phyloP scores from a whole-genome alignment of 2,888 invertebrate genomes.

The Drosophila mercatorum region DNA sequence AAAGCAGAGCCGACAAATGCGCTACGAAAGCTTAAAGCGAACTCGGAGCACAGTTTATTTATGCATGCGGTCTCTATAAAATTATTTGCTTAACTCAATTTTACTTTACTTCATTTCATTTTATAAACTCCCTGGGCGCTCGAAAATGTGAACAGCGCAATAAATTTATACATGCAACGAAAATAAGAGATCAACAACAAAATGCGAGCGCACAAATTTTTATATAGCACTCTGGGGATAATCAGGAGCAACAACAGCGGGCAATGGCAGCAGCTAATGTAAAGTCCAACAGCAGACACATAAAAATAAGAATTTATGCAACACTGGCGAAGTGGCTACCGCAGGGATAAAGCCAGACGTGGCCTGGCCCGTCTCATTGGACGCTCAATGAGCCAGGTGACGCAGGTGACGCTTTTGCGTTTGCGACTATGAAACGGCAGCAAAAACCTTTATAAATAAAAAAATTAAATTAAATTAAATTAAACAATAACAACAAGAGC shows the following conservation, averaged over 20 bases:
- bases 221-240: conserved; percentile 76
- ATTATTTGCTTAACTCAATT: conserved; percentile 45
- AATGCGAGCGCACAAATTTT: conserved; percentile 58
- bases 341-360: conserved; percentile 37
- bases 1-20: conserved; percentile 1
- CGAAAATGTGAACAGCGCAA: conserved; percentile 52
- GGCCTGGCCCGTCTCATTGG: conserved; percentile 17
- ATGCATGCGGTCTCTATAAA: conserved; percentile 7
- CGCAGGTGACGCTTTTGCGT: conserved; percentile 74
- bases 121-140: conserved; percentile 44
- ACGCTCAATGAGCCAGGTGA: conserved; percentile 54
- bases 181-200: conserved; percentile 59
- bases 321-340: conserved; percentile 59
- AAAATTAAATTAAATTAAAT: conserved; percentile 8
- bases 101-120: conserved; percentile 38
- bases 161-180: conserved; percentile 64
- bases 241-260: conserved; percentile 53
- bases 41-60: not conserved
- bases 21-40: not conserved
- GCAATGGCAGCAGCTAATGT: conserved; percentile 58
- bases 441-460: conserved; percentile 24
- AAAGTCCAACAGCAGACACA: conserved; percentile 72
- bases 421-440: conserved; percentile 54
- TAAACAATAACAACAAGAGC: conserved; percentile 42
- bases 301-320: conserved; percentile 76